Evolutionary conservation across 64 coral and sea anemone genomes (phyloP).

Genomic region (Cladopsammia gracilis): DNA sequence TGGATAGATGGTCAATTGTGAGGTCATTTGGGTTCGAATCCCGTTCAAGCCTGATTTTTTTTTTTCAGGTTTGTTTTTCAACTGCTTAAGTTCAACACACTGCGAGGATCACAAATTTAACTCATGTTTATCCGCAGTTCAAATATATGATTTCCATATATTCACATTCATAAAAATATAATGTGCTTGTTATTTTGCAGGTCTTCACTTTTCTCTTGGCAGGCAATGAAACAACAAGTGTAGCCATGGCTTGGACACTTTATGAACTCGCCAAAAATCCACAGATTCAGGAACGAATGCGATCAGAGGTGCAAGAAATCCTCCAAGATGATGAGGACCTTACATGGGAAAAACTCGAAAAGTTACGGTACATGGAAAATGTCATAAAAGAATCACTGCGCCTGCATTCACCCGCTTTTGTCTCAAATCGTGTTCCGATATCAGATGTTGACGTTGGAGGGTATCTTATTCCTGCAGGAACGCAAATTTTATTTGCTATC

Average conservation of each 20-base stretch:
- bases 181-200: not conserved
- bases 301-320: conserved; percentile 10
- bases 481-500: conserved; percentile 22
- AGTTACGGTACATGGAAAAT: conserved; percentile 66
- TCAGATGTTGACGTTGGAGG: conserved; percentile 55
- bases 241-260: conserved; percentile 73
- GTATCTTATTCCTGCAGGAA: conserved; percentile 62
- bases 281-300: conserved; percentile 53
- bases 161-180: too few relatives aligned
- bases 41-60: too few relatives aligned
- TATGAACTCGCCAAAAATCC: conserved; percentile 76
- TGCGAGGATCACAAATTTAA: too few relatives aligned
- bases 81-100: too few relatives aligned
- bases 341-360: conserved; percentile 54
- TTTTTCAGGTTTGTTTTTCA: too few relatives aligned
- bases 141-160: too few relatives aligned
- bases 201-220: conserved; percentile 58
- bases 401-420: conserved; percentile 50
- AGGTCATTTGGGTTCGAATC: too few relatives aligned
- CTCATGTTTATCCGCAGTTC: too few relatives aligned
- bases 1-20: too few relatives aligned
- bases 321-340: not conserved
- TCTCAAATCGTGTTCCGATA: conserved; percentile 10
- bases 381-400: conserved; percentile 78
- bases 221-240: conserved; percentile 79